A percentile compares a stretch with the other conserved stretches of the same genome.
Evolutionary conservation across 2,797 vertebrate genomes (phyloP).

Genomic region (Danio tinwini): DNA sequence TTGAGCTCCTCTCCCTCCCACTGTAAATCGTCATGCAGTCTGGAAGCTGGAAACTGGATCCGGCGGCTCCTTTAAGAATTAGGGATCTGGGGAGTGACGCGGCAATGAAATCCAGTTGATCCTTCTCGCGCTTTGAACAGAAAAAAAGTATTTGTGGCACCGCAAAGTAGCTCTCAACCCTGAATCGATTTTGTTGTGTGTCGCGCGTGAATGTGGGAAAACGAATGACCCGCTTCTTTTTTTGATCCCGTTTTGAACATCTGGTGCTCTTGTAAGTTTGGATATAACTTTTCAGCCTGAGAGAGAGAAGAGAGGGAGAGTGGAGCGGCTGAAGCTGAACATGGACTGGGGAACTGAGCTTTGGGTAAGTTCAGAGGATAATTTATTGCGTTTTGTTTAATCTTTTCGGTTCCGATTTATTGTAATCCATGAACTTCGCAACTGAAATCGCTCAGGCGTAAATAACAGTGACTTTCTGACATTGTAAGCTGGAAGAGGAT

Average conservation of each 20-base stretch:
- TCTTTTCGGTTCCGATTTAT: neutral
- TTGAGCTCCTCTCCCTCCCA: neutral
- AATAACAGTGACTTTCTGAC: neutral
- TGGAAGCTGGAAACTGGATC: constrained; percentile 17
- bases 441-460: neutral
- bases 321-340: constrained; percentile 61
- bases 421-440: too few relatives aligned
- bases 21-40: neutral
- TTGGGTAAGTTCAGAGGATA: constrained; percentile 76
- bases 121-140: constrained; percentile 70
- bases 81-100: constrained; percentile 85
- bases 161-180: constrained; percentile 33
- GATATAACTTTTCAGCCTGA: constrained; percentile 79
- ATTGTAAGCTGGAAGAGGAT: neutral
- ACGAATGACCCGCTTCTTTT: neutral
- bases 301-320: constrained; percentile 62
- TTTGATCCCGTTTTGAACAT: neutral
- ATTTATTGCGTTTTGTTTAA: neutral
- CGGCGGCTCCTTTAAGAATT: constrained; percentile 80
- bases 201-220: neutral
- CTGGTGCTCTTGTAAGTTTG: constrained; percentile 59
- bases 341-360: constrained; percentile 87
- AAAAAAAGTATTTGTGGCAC: constrained; percentile 49
- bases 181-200: constrained; percentile 29
- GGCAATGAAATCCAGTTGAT: constrained; percentile 79